Percentiles rank a stretch among this genome's conserved stretches.
phyloP scores from a whole-genome alignment of 2,797 vertebrate genomes.

The Hapalemur alaotrensis region DNA sequence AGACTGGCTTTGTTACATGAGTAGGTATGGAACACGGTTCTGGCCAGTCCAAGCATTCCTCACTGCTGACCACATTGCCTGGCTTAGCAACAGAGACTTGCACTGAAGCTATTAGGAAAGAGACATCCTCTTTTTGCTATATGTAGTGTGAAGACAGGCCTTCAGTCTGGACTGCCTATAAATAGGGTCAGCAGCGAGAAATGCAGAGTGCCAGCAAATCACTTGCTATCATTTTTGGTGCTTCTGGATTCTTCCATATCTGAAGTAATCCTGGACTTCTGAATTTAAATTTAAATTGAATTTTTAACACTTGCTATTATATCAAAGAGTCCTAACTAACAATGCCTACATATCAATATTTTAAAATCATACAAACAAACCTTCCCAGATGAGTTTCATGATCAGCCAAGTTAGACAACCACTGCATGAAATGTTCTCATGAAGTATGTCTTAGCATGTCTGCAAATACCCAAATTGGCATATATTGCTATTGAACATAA shows the following conservation, averaged over 20 bases:
- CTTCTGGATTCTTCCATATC: not conserved
- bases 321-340: not conserved
- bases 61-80: not conserved
- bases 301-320: not conserved
- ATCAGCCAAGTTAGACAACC: not conserved
- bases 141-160: not conserved
- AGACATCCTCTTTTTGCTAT: not conserved
- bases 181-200: not conserved
- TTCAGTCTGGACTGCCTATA: not conserved
- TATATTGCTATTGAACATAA: not conserved
- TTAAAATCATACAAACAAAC: not conserved
- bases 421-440: not conserved
- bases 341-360: not conserved
- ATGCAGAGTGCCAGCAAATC: not conserved
- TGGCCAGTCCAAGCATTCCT: not conserved
- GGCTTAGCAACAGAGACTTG: not conserved
- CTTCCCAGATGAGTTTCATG: not conserved
- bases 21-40: not conserved
- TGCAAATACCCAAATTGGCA: not conserved
- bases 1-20: not conserved
- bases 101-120: not conserved
- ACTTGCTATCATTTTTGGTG: not conserved
- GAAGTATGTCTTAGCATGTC: not conserved
- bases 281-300: not conserved
- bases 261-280: not conserved